Evolutionary conservation across 2,113 vertebrate species (phyloP).

Genomic region (Elephas maximus): DNA sequence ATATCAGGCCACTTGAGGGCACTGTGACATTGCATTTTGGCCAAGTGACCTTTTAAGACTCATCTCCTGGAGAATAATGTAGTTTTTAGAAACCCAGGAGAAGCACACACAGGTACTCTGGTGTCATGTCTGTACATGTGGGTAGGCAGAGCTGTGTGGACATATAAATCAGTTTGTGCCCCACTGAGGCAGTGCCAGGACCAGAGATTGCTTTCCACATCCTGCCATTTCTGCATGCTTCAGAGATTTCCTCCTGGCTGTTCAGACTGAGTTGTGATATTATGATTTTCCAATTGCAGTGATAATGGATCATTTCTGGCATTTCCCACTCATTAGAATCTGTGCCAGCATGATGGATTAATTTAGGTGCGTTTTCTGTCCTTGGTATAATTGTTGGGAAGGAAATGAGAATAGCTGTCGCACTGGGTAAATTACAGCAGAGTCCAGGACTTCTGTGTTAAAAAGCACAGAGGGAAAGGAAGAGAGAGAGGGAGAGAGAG

Average conservation of each 20-base stretch:
- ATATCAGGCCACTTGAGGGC: constrained; percentile 86
- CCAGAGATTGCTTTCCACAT: constrained; percentile 49
- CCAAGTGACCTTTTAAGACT: constrained; percentile 73
- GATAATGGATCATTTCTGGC: constrained; percentile 88
- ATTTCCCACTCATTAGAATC: constrained; percentile 90
- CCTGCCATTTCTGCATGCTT: constrained; percentile 38
- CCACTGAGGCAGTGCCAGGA: background rate
- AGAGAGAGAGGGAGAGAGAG: background rate
- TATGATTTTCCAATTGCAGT: constrained; percentile 84
- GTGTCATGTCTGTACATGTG: constrained; percentile 59
- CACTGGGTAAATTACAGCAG: constrained; percentile 76
- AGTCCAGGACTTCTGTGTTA: constrained; percentile 44
- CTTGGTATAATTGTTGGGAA: constrained; percentile 86
- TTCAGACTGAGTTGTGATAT: constrained; percentile 73
- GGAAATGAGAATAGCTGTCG: constrained; percentile 83
- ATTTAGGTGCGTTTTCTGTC: constrained; percentile 89
- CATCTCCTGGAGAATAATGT: background rate
- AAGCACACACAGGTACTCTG: constrained; percentile 57
- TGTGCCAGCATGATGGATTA: constrained; percentile 90
- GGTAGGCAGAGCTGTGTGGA: constrained; percentile 65
- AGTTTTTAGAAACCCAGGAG: constrained; percentile 66
- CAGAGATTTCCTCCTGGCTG: constrained; percentile 76
- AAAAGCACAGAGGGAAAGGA: background rate
- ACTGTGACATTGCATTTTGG: constrained; percentile 85
- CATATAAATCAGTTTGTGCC: constrained; percentile 69